Percentiles rank a stretch among this genome's conserved stretches.
These are phyloP conservation scores for Synergus gifuensis DNA, from an alignment of 2,888 invertebrate genomes.

Conservation along the genomic window DNA sequence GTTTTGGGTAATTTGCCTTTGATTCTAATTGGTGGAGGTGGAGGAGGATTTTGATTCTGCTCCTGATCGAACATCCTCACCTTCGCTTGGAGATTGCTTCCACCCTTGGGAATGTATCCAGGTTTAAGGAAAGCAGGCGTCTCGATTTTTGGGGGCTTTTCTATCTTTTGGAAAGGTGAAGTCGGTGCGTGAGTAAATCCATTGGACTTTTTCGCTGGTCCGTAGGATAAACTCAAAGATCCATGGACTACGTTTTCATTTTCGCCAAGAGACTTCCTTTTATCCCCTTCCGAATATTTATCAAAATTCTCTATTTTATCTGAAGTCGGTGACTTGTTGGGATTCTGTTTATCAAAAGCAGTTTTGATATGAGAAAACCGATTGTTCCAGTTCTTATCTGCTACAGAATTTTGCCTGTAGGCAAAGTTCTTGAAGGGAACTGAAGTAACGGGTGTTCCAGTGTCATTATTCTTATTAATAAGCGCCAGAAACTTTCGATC, in stretches of 20 bases:
- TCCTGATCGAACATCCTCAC: constrained; percentile 68
- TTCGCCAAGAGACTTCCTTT: constrained; percentile 3
- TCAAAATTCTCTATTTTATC: constrained; percentile 34
- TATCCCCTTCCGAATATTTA: constrained; percentile 30
- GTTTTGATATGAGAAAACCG: constrained; percentile 91
- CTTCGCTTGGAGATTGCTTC: constrained; percentile 64
- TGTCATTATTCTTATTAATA: constrained; percentile 84
- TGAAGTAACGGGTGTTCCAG: constrained; percentile 49
- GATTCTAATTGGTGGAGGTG: constrained; percentile 46
- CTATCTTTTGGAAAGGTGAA: constrained; percentile 73
- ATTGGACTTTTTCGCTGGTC: constrained; percentile 43
- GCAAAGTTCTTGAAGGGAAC: constrained; percentile 69
- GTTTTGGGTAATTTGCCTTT: constrained; percentile 54
- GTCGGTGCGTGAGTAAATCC: constrained; percentile 73
- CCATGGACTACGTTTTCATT: constrained; percentile 44
- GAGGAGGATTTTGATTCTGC: constrained; percentile 31
- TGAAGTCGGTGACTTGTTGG: background rate
- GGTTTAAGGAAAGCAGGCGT: constrained; percentile 57
- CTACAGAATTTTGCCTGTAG: constrained; percentile 62
- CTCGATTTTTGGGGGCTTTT: constrained; percentile 51
- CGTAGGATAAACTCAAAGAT: constrained; percentile 48
- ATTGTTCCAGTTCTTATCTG: constrained; percentile 86
- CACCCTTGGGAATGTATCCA: constrained; percentile 62
- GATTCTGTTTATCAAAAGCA: constrained; percentile 83
- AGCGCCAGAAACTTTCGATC: constrained; percentile 91